These are phyloP conservation scores for Centroberyx gerrardi DNA, from an alignment of 2,797 vertebrate genomes.

Conservation along the genomic window DNA sequence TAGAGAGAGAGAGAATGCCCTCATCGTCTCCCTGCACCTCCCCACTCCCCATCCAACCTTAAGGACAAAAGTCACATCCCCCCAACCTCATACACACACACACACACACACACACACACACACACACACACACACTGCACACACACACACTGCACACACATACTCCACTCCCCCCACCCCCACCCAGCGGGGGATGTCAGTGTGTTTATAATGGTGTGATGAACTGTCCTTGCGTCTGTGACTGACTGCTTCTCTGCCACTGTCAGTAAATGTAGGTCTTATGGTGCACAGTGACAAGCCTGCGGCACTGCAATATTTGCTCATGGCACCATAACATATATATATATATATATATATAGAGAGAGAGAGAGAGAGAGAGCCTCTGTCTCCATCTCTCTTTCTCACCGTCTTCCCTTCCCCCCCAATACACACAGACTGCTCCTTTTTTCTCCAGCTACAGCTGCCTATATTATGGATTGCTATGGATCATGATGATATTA, in stretches of 20 bases:
- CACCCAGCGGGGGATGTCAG: conserved; percentile 55
- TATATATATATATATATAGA: conserved; percentile 19
- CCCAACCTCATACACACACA: neutral
- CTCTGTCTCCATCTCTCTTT: neutral
- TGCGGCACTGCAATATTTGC: conserved; percentile 57
- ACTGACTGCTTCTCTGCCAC: conserved; percentile 75
- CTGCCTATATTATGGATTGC: conserved; percentile 25
- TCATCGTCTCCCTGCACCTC: neutral
- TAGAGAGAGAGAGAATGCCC: neutral
- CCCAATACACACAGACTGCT: too few relatives aligned
- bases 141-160: neutral
- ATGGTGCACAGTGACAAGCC: conserved; percentile 65
- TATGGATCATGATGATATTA: too few relatives aligned
- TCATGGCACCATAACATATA: conserved; percentile 41
- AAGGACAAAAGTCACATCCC: conserved; percentile 27
- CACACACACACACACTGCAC: too few relatives aligned
- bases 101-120: too few relatives aligned
- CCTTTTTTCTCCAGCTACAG: neutral
- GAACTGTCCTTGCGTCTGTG: conserved; percentile 74
- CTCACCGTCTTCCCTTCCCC: neutral
- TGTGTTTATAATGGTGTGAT: conserved; percentile 73
- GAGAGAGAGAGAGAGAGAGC: neutral
- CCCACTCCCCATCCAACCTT: conserved; percentile 17
- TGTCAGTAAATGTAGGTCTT: conserved; percentile 79
- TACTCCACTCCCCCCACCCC: neutral